Base-by-base conservation (phyloP, 2,888 invertebrate genomes). In the Lithodes maja region DNA sequence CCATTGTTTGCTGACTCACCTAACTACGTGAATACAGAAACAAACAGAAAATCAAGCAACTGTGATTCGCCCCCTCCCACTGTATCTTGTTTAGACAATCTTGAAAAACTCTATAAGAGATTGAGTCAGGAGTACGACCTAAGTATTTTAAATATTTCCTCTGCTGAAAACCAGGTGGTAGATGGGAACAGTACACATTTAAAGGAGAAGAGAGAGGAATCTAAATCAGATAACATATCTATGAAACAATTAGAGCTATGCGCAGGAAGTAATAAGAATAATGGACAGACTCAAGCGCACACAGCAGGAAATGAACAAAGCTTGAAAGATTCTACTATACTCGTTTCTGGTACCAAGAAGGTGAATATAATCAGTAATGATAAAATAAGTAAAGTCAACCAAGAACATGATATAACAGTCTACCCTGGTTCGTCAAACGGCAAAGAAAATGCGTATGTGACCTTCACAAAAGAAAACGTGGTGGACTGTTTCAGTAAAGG, bases 31-130 rank as follows among this genome's bases (percentile, higher is more conserved):
- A 71, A 71, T 71, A 71, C n/a, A 61, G 61, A 61, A 61, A 7
- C 61, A 61, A 61, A 7, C 12, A 61, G 12, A 12, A 61, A 12
- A 61, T 61, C 71, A 3, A 71, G 71, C 17, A 12, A 17, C 7
- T 79, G 79, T 50, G 83, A 87, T 9, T 87, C 87, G 0, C 87
- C 87, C 15, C 87, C 87, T 12, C 79, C 78, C 3, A 87, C 87
- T 1, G 83, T 87, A 12, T 52, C 69, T 7, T 84, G 83, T 55
- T 68, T 87, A 55, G 87, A 69, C 12, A 83, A 78, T 69, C 87
- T 87, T 2, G 87, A 87, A 53, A 87, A 71, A 55, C 74, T 87
- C 1, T 87, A 78, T 49, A 84, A 50, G 5, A 54, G 85, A n/a
- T 9, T 85, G 54, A 85, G 85, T 80, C 85, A 68, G 0, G 85